Evolutionary conservation across 1,140 invertebrate genomes (phyloP).

Genomic region (Heliconius hewitsoni): DNA sequence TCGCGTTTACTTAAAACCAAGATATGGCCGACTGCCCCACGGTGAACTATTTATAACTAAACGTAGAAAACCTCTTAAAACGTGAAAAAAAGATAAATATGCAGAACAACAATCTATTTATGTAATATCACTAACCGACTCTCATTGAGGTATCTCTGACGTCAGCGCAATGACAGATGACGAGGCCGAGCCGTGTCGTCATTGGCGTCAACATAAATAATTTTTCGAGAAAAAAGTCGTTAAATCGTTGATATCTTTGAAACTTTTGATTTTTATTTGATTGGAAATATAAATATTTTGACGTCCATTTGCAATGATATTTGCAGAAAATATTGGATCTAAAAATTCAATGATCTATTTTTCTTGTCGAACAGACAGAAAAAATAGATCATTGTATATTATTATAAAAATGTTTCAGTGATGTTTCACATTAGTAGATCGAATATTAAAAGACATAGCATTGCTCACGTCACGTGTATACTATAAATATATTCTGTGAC

Average conservation of each 20-base stretch:
- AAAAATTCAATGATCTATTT: background rate
- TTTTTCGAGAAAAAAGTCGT: background rate
- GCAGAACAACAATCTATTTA: conserved; percentile 27
- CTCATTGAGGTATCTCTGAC: conserved; percentile 22
- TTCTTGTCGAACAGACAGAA: background rate
- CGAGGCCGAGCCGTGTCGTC: conserved; percentile 21
- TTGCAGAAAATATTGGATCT: background rate
- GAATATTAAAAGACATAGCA: background rate
- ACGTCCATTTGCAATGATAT: background rate
- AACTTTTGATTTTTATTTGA: background rate
- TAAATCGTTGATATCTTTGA: background rate
- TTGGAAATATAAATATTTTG: background rate
- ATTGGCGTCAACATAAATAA: conserved; percentile 18
- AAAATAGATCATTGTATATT: background rate
- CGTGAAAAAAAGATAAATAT: conserved; percentile 17
- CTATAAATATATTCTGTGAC: no score
- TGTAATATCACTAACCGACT: conserved; percentile 28
- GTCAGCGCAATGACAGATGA: conserved; percentile 33
- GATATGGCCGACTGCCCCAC: no score
- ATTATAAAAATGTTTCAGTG: background rate
- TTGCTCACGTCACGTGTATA: no score
- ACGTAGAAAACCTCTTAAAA: background rate
- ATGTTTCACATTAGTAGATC: background rate
- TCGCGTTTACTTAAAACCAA: no score
- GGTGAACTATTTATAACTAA: background rate